Evolutionary conservation across 2,797 vertebrate species (phyloP).

Genomic region (Ambastaia sidthimunki): DNA sequence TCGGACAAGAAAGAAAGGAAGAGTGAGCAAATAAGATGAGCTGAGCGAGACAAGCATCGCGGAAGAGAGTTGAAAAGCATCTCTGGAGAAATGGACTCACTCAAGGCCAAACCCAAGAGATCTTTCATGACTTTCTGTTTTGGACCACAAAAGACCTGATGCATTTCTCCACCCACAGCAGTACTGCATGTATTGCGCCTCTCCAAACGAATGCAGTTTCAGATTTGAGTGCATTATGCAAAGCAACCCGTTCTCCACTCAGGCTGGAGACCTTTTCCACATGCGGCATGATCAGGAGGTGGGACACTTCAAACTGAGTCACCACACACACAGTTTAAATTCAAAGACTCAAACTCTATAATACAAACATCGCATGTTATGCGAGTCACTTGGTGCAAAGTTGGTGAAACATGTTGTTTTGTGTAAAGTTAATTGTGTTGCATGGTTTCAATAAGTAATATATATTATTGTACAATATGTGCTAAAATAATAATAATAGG

Average conservation of each 20-base stretch:
- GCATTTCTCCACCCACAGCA: conserved; percentile 62
- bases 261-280: conserved; percentile 15
- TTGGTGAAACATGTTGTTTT: too few relatives aligned
- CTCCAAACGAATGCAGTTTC: conserved; percentile 45
- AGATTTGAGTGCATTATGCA: conserved; percentile 41
- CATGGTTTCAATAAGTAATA: too few relatives aligned
- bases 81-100: conserved; percentile 44
- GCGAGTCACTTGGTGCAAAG: too few relatives aligned
- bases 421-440: too few relatives aligned
- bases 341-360: too few relatives aligned
- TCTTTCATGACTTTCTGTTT: conserved; percentile 59
- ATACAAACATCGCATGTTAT: too few relatives aligned
- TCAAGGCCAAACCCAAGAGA: conserved; percentile 58
- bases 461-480: too few relatives aligned
- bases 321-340: conserved; percentile 24
- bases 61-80: conserved; percentile 51
- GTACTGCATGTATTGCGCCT: conserved; percentile 39
- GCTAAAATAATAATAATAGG: too few relatives aligned
- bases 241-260: conserved; percentile 48
- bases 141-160: conserved; percentile 62
- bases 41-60: conserved; percentile 47
- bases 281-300: background rate
- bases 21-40: conserved; percentile 23
- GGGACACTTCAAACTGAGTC: conserved; percentile 54
- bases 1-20: background rate